Conservation (phyloP, 2,113 vertebrate genomes). For the Neomonachus schauinslandi region DNA sequence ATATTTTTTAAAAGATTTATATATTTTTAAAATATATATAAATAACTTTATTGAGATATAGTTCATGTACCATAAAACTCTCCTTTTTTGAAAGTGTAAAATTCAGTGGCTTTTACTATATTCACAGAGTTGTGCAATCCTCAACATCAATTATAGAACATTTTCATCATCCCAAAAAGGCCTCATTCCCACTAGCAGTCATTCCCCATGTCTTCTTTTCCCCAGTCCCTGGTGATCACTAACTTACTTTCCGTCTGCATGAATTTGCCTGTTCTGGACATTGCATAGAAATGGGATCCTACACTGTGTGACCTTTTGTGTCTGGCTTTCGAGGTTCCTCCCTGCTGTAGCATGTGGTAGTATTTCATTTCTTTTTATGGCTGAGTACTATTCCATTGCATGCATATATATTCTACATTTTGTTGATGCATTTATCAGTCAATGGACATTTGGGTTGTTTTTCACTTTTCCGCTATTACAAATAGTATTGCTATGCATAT, state of each 20-base stretch:
- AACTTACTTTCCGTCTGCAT: background rate
- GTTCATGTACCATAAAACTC: background rate
- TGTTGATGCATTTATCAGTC: background rate
- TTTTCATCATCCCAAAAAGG: background rate
- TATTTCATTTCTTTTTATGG: background rate
- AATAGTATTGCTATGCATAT: background rate
- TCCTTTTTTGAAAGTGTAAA: background rate
- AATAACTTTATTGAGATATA: background rate
- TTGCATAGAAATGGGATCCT: background rate
- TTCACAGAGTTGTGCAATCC: background rate
- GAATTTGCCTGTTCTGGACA: background rate
- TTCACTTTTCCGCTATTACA: background rate
- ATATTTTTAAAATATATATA: background rate
- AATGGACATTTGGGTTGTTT: background rate
- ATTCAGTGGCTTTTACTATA: background rate
- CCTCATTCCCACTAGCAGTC: background rate
- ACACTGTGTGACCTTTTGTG: background rate
- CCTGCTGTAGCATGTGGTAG: background rate
- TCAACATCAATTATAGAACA: background rate
- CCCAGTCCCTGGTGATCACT: too few relatives aligned
- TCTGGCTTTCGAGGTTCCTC: background rate
- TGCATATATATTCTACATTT: background rate
- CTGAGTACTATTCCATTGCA: background rate
- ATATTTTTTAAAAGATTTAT: too few relatives aligned
- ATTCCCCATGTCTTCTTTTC: background rate